Evolutionary conservation across 2,113 vertebrate species (phyloP).

Genomic region (Crypturellus undulatus): DNA sequence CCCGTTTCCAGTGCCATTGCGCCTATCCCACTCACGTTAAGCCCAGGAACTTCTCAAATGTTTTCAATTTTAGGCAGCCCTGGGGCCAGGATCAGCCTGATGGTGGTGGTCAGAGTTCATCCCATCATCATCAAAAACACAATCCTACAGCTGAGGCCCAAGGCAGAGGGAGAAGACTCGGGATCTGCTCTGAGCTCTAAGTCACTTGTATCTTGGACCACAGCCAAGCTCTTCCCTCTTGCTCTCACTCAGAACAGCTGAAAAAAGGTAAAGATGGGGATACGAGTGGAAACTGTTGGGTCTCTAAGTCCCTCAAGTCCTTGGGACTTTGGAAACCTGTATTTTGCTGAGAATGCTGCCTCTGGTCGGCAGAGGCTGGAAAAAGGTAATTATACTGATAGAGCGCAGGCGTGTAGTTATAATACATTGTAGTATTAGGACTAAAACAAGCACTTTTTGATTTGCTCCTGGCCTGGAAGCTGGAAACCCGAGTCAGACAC

Average conservation of each 20-base stretch:
- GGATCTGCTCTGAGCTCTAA: neutral
- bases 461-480: neutral
- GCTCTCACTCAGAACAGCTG: neutral
- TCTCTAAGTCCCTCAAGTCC: neutral
- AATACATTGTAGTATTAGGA: neutral
- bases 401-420: neutral
- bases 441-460: neutral
- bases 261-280: neutral
- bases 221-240: neutral
- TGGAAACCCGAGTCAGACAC: conserved; percentile 20
- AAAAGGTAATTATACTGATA: neutral
- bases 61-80: neutral
- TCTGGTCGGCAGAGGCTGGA: neutral
- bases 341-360: neutral
- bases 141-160: neutral
- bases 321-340: neutral
- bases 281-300: neutral
- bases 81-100: neutral
- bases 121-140: neutral
- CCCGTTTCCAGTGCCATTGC: neutral
- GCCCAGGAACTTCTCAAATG: neutral
- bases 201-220: neutral
- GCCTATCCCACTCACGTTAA: neutral
- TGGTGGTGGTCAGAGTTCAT: neutral
- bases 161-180: neutral